Evolutionary conservation across 2,113 vertebrate genomes (phyloP), one percentile per base, ranked within the genome.

Genomic region (Catharus fuscescens): DNA sequence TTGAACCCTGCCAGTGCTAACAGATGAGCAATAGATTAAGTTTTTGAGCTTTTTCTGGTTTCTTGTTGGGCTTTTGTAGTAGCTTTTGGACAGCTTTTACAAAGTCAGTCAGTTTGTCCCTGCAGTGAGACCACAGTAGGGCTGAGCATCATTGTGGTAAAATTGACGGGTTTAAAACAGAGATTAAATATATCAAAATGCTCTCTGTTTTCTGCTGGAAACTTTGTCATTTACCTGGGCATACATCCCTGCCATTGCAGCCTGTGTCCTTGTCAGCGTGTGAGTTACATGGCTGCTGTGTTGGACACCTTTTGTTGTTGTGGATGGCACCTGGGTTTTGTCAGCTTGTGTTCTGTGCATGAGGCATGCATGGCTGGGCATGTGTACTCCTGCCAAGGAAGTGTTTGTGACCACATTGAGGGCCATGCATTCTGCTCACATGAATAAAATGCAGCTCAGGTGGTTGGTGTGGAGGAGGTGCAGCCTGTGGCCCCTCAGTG

Each of bases 211-310:
- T 56, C 71, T 72, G n/a, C 36, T 80, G 54, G n/a, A 61, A 86
- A 36, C 83, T 24, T 47, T 73, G 62, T 31, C 19, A 8, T 69
- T 52, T 82, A 38, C 3, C 14, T 50, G 59, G 40, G 18, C 45
- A 2, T 1, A 0, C 12, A 7, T 80, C 54, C 47, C 76, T 2
- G 5, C n/a, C 53, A 5, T 0, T 36, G 62, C 12, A 24, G 64
- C 40, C 50, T 40, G 32, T 53, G 71, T 69, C 82, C 74, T 44
- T 23, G 36, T 47, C 17, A 36, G 44, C 4, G 0, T 28, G 23
- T 12, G 53, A 67, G 6, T 47, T 60, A 6, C 4, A 3, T 18
- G 36, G 38, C 52, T 42, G 31, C 36, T 32, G 61, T 47, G 38
- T 15, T 71, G 60, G 69, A 61, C 11, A 19, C 60, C 32, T 70